Percentiles rank a stretch among this genome's conserved stretches.
Evolutionary conservation across 2,797 vertebrate genomes (phyloP).

Genomic region (Clarias pachynema): DNA sequence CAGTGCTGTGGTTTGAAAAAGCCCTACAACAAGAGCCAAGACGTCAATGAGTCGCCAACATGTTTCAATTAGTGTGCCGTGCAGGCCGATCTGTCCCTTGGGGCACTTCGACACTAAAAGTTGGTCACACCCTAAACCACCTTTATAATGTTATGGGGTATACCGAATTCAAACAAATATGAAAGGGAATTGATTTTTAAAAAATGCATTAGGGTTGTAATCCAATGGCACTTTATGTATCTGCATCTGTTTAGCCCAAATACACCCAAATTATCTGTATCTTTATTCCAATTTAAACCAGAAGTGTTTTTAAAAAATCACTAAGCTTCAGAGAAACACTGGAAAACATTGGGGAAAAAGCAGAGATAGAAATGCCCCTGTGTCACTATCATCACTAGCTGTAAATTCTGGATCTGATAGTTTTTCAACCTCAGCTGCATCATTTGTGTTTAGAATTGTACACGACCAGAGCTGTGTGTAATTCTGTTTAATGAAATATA

Average conservation of each 20-base stretch:
- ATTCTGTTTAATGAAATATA: not conserved
- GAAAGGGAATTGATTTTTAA: conserved; percentile 32
- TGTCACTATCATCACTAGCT: not conserved
- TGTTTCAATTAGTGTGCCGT: conserved; percentile 88
- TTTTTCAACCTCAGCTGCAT: not conserved
- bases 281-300: not conserved
- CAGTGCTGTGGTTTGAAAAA: conserved; percentile 84
- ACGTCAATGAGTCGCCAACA: conserved; percentile 86
- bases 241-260: not conserved
- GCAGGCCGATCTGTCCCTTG: conserved; percentile 80
- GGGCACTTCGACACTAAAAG: conserved; percentile 72
- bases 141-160: conserved; percentile 64
- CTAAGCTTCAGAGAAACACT: not conserved
- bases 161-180: conserved; percentile 59
- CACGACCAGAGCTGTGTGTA: not conserved
- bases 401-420: not conserved
- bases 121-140: conserved; percentile 65
- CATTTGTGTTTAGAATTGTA: not conserved
- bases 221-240: not conserved
- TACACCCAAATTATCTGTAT: not conserved
- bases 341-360: not conserved
- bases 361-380: not conserved
- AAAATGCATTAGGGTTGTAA: not conserved
- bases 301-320: not conserved
- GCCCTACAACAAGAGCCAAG: conserved; percentile 84